Base-by-base conservation (phyloP, 2,888 invertebrate genomes). In the Acheta domesticus region DNA sequence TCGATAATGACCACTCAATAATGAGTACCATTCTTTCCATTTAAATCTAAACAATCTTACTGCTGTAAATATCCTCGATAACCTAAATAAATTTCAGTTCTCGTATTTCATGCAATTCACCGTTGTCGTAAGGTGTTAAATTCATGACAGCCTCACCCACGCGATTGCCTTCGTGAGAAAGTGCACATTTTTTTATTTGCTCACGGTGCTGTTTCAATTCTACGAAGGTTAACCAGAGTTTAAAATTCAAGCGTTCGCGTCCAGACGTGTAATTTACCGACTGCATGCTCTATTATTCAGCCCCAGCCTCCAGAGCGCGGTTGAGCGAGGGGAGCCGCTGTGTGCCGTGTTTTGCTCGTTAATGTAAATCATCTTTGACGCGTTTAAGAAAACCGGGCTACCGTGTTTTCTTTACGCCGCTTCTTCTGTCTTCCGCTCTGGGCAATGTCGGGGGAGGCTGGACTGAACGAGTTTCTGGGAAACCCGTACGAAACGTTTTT, bases 201-300 rank as follows among this genome's bases (percentile, higher is more conserved):
- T 36, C 8, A 36, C 8, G 8, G 8, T 36, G 62, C 16, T 12
- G n/a, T 62, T 62, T 62, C n/a, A 14, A 62, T 62, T 62, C n/a
- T 62, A 62, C n/a, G 62, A 62, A 62, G 62, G 62, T 62, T 62
- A 62, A 62, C 62, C n/a, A n/a, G 62, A 62, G 62, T 62, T 62
- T 62, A 62, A 62, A 62, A 62, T 62, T 62, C 62, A 62, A 62
- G 62, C 62, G 62, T 62, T 62, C 14, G 62, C 62, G n/a, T 62
- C 62, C 62, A 19, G 62, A 62, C 62, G n/a, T 62, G 62, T 62
- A 62, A 62, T 62, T 62, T 62, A 62, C 62, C 62, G 62, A 62
- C 62, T 62, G 16, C 62, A 62, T 19, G 16, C 62, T n/a, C 62
- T 62, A 62, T 62, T 62, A 62, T 62, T 62, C 62, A 62, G n/a